Percentiles rank a stretch among this genome's conserved stretches.
Evolutionary conservation across 2,113 vertebrate genomes (phyloP).

Genomic region (Ctenomys sociabilis): DNA sequence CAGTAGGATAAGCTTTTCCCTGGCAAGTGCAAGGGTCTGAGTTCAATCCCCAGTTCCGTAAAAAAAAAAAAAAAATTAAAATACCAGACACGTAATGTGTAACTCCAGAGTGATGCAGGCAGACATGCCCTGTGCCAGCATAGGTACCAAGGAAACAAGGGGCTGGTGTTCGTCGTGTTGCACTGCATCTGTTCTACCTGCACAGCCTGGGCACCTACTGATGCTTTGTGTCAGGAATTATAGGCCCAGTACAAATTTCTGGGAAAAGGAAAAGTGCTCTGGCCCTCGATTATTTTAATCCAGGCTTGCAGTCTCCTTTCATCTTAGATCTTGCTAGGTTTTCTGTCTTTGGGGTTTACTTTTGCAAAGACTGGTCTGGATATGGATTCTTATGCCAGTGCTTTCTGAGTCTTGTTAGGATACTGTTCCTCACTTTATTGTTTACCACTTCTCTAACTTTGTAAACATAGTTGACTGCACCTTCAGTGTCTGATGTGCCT

Average conservation of each 20-base stretch:
- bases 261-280: neutral
- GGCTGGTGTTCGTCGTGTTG: rapidly evolving
- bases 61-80: no score
- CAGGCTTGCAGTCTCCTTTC: neutral
- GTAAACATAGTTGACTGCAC: neutral
- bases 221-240: neutral
- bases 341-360: neutral
- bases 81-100: rapidly evolving
- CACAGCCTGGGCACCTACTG: rapidly evolving
- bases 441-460: neutral
- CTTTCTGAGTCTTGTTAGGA: neutral
- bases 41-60: no score
- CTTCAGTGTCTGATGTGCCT: rapidly evolving
- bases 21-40: no score
- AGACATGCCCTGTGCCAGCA: rapidly evolving
- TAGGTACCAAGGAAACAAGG: rapidly evolving
- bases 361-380: no score
- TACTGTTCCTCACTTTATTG: neutral
- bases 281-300: no score
- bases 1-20: no score
- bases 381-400: neutral
- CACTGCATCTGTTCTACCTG: rapidly evolving
- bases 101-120: neutral
- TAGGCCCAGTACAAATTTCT: neutral
- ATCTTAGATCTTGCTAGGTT: neutral